Conservation (phyloP, 1,140 invertebrate species). For the Drosophila dunni region DNA sequence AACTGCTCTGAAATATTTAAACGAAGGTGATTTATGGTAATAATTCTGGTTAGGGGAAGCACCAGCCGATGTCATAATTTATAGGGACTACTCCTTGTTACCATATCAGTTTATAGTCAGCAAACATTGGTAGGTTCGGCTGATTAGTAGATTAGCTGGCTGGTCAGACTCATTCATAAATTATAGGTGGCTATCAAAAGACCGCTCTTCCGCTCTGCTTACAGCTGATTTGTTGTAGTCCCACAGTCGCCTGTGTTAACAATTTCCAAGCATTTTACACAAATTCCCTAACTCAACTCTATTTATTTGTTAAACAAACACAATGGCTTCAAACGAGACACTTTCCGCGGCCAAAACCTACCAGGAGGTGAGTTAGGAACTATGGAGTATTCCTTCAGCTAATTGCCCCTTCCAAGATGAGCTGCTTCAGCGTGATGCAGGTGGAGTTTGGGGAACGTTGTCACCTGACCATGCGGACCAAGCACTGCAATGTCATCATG, state of each 20-base stretch:
- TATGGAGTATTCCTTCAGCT: not conserved
- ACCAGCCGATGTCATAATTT: conserved; percentile 16
- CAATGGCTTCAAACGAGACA: not conserved
- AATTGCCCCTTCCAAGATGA: conserved; percentile 15
- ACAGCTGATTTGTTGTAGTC: not conserved
- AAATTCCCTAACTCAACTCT: not conserved
- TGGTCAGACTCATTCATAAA: not conserved
- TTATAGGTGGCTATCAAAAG: not conserved
- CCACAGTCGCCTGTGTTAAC: no score
- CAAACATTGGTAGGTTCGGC: not conserved
- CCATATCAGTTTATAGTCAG: not conserved
- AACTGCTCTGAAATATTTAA: conserved; percentile 12
- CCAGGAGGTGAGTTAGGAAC: not conserved
- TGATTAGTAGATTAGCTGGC: conserved; percentile 7
- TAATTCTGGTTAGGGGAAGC: conserved; percentile 7
- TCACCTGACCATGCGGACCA: not conserved
- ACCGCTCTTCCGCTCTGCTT: not conserved
- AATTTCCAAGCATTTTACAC: no score
- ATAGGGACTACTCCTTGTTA: not conserved
- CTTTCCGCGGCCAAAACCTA: not conserved
- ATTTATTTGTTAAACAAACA: not conserved
- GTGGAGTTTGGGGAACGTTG: conserved; percentile 19
- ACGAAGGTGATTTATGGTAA: conserved; percentile 37
- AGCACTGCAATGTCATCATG: conserved; percentile 8
- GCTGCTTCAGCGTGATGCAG: conserved; percentile 22